phyloP scores from a whole-genome alignment of 2,888 invertebrate species.

The Caenorhabditis macrosperma region DNA sequence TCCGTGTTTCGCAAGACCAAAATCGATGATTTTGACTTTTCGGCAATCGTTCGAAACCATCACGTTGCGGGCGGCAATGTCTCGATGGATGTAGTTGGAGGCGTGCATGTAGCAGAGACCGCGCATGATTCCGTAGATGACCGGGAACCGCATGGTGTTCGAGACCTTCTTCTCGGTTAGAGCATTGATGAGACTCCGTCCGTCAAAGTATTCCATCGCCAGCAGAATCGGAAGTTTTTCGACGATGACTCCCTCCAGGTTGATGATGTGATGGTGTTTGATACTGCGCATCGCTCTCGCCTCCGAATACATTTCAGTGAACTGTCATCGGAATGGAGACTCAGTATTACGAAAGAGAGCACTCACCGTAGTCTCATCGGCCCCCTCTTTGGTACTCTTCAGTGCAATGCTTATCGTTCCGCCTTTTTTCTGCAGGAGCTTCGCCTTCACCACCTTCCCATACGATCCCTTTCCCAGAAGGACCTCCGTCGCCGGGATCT shows the following conservation, averaged over 20 bases:
- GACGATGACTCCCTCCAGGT: constrained; percentile 37
- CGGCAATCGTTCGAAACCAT: constrained; percentile 33
- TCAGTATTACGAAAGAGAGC: too few relatives aligned
- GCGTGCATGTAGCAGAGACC: constrained; percentile 31
- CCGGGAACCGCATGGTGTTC: constrained; percentile 11
- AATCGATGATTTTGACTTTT: constrained; percentile 49
- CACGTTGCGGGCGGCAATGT: constrained; percentile 52
- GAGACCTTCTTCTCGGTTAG: constrained; percentile 17
- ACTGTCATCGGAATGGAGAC: constrained; percentile 6
- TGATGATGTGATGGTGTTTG: constrained; percentile 33
- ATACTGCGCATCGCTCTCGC: constrained; percentile 38
- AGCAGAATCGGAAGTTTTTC: constrained; percentile 37
- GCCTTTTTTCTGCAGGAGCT: not conserved
- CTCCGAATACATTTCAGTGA: constrained; percentile 29
- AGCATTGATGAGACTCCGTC: constrained; percentile 13
- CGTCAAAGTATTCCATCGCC: constrained; percentile 45
- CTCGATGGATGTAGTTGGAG: constrained; percentile 39
- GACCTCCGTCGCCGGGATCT: constrained; percentile 7
- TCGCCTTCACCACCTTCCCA: constrained; percentile 43
- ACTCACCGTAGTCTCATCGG: constrained; percentile 7
- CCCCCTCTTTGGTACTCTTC: constrained; percentile 6
- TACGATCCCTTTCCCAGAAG: constrained; percentile 35
- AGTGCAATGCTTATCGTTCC: constrained; percentile 27
- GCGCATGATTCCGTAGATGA: constrained; percentile 37
- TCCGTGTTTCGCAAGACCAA: constrained; percentile 36